phyloP scores from a whole-genome alignment of 2,888 invertebrate species.

The Phrixothrix hirtus region DNA sequence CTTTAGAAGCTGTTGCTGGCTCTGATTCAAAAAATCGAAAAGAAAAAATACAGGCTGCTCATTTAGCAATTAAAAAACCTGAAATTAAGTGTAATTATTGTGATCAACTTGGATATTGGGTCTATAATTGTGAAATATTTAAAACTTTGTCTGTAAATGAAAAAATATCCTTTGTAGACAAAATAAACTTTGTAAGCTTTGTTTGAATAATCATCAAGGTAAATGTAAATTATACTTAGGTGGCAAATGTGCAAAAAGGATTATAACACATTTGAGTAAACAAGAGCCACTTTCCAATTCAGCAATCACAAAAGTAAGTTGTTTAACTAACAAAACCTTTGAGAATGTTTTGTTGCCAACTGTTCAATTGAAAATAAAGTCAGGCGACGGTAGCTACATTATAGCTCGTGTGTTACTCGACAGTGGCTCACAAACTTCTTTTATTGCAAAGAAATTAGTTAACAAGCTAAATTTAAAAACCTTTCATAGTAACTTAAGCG shows the following conservation, averaged over 20 bases:
- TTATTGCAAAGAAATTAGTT: slow-evolving; percentile 6
- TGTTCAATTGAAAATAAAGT: not conserved
- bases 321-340: not conserved
- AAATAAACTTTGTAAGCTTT: slow-evolving; percentile 1
- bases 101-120: slow-evolving; percentile 1
- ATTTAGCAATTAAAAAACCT: not conserved
- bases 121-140: slow-evolving; percentile 20
- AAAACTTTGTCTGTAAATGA: slow-evolving; percentile 4
- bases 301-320: too few relatives aligned
- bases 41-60: not conserved
- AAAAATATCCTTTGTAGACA: slow-evolving; percentile 4
- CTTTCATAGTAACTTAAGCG: too few relatives aligned
- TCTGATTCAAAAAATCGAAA: not conserved
- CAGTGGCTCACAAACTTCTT: slow-evolving; percentile 10
- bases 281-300: too few relatives aligned
- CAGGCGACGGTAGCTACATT: not conserved
- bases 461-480: not conserved
- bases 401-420: slow-evolving; percentile 1
- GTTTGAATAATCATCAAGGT: slow-evolving; percentile 8
- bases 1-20: slow-evolving; percentile 9
- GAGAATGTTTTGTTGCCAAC: slow-evolving; percentile 4
- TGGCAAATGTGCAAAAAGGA: not conserved
- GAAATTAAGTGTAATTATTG: not conserved
- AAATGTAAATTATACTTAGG: slow-evolving; percentile 2
- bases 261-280: not conserved